phyloP scores from a whole-genome alignment of 2,113 vertebrate genomes.

The Hippocampus comes region DNA sequence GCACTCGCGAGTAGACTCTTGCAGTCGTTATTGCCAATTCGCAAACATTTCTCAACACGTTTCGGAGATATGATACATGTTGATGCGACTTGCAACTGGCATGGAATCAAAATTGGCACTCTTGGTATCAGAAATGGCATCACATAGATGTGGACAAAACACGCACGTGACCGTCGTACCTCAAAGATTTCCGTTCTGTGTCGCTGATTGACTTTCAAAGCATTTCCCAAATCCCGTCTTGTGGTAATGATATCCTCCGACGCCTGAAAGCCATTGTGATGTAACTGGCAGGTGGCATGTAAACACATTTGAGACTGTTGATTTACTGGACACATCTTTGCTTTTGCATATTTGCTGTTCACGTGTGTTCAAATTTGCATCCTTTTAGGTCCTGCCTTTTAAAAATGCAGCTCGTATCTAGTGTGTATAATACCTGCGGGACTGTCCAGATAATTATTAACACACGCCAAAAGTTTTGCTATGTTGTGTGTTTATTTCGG shows the following conservation, averaged over 20 bases:
- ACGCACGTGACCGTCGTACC: neutral
- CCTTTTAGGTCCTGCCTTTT: too few species aligned
- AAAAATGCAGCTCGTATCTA: too few species aligned
- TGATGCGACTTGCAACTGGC: constrained; percentile 15
- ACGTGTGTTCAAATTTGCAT: too few species aligned
- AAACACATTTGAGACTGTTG: too few species aligned
- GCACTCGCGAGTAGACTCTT: constrained; percentile 44
- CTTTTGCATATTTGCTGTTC: too few species aligned
- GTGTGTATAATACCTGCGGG: too few species aligned
- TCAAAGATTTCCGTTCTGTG: neutral
- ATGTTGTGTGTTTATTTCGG: neutral
- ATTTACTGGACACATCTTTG: too few species aligned
- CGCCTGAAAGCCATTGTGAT: too few species aligned
- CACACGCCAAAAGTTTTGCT: neutral
- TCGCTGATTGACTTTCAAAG: neutral
- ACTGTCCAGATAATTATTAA: too few species aligned
- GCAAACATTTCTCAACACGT: constrained; percentile 42
- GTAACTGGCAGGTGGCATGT: too few species aligned
- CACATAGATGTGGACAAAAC: neutral
- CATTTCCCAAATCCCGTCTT: too few species aligned
- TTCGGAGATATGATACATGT: constrained; percentile 18
- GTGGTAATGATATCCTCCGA: too few species aligned
- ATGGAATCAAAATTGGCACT: neutral
- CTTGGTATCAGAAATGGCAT: neutral
- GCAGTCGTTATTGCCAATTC: constrained; percentile 57